Conservation (phyloP, 2,888 invertebrate genomes). For the Drosophila histrio region DNA sequence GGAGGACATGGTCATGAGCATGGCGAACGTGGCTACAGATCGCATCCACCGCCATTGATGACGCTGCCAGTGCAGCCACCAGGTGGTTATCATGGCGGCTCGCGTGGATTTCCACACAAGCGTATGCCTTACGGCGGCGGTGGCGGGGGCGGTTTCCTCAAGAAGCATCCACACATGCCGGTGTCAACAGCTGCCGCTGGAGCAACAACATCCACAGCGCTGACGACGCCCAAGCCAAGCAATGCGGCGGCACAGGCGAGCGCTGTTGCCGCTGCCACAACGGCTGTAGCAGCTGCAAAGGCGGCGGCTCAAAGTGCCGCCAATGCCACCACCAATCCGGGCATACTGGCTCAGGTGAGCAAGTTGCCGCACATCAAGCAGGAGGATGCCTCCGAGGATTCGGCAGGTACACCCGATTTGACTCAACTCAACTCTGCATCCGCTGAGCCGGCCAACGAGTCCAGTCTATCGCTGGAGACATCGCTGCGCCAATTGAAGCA, state of each 20-base stretch:
- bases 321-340: constrained; percentile 80
- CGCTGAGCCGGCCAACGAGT: constrained; percentile 20
- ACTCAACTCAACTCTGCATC: background rate
- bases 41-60: constrained; percentile 82
- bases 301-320: constrained; percentile 81
- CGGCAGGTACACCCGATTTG: constrained; percentile 45
- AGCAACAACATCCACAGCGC: background rate
- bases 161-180: constrained; percentile 71
- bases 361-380: constrained; percentile 62
- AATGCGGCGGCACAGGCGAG: constrained; percentile 81
- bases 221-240: constrained; percentile 39
- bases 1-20: constrained; percentile 61
- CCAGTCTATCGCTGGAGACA: background rate
- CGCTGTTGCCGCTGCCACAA: constrained; percentile 82
- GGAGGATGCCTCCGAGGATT: constrained; percentile 60
- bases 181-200: constrained; percentile 2
- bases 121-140: constrained; percentile 82
- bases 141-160: constrained; percentile 58
- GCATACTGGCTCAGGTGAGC: constrained; percentile 72
- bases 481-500: constrained; percentile 46
- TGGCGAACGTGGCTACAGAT: constrained; percentile 76
- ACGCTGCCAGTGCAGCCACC: constrained; percentile 79
- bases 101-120: constrained; percentile 81
- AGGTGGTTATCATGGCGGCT: constrained; percentile 67
- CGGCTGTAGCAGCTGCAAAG: constrained; percentile 81